Conservation (phyloP, 92 coral and sea anemone genomes). For the Palythoa grandis region DNA sequence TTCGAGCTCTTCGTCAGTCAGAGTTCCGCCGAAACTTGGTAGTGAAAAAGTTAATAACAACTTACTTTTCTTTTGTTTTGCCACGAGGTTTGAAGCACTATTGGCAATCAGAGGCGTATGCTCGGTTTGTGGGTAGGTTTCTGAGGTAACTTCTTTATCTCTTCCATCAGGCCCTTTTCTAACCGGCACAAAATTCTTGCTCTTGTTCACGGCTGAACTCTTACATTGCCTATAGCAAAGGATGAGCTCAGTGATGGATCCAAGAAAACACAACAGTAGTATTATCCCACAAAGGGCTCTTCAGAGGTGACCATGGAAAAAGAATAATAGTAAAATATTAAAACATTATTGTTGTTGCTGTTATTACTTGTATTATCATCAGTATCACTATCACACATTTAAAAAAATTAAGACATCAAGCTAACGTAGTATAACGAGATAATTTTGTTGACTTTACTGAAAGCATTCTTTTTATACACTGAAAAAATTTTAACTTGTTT, state of each 20-base stretch:
- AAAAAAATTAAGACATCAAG: no score
- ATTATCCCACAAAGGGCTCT: constrained; percentile 55
- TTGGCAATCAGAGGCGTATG: neutral
- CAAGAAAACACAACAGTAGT: constrained; percentile 49
- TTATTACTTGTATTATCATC: no score
- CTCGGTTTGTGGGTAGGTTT: neutral
- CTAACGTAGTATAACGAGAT: no score
- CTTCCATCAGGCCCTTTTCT: neutral
- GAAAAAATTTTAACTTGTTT: no score
- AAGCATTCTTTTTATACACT: no score
- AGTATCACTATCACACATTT: no score
- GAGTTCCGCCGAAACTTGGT: no score
- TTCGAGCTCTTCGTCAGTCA: no score
- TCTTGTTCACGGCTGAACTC: neutral
- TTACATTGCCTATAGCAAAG: neutral
- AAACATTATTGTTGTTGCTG: no score
- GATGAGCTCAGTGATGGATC: constrained; percentile 44
- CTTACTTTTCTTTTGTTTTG: constrained; percentile 8
- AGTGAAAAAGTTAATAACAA: no score
- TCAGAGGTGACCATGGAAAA: neutral
- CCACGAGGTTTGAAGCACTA: neutral
- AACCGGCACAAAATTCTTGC: constrained; percentile 9
- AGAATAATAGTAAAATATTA: no score
- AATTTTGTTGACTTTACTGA: no score
- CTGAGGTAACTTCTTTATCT: neutral